Percentiles rank a stretch among this genome's conserved stretches.
These are phyloP conservation scores for Dendrolimus kikuchii DNA, from an alignment of 1,140 invertebrate genomes.

Conservation along the genomic window DNA sequence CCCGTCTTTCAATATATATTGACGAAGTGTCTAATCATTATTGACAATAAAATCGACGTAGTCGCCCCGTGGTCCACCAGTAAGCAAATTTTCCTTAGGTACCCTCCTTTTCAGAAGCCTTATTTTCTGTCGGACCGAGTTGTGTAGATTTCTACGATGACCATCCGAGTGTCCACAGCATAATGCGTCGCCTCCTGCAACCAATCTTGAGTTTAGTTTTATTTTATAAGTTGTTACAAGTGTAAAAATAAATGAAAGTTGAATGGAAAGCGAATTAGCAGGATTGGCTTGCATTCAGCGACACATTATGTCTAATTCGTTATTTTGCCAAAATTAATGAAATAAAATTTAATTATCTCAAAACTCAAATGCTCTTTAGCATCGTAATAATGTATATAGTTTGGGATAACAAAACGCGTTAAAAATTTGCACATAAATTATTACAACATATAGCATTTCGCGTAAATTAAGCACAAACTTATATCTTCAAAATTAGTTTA, in stretches of 20 bases:
- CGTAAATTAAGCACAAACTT: too few relatives aligned
- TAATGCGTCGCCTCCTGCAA: conserved; percentile 64
- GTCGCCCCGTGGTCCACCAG: conserved; percentile 34
- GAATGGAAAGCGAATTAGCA: conserved; percentile 4
- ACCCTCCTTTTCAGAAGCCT: conserved; percentile 34
- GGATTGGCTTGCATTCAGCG: conserved; percentile 47
- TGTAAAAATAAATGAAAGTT: conserved; percentile 1
- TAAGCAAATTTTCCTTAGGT: conserved; percentile 51
- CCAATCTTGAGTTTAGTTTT: conserved; percentile 43
- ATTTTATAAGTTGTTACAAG: conserved; percentile 14
- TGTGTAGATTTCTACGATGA: conserved; percentile 49
- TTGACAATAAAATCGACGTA: conserved; percentile 61
- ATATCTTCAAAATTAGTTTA: too few relatives aligned
- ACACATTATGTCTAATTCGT: conserved; percentile 1
- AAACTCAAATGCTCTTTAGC: too few relatives aligned
- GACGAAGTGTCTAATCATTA: conserved; percentile 35
- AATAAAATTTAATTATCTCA: not conserved
- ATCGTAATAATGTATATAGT: too few relatives aligned
- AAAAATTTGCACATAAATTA: too few relatives aligned
- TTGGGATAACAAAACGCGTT: too few relatives aligned
- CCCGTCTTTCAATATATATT: too few relatives aligned
- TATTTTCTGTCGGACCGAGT: conserved; percentile 40
- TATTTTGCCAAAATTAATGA: too few relatives aligned
- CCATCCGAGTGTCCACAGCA: conserved; percentile 55
- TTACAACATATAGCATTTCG: too few relatives aligned